Percentiles rank a stretch among this genome's conserved stretches.
Evolutionary conservation across 2,797 vertebrate species (phyloP).

Genomic region (Phoxinus dragarum): DNA sequence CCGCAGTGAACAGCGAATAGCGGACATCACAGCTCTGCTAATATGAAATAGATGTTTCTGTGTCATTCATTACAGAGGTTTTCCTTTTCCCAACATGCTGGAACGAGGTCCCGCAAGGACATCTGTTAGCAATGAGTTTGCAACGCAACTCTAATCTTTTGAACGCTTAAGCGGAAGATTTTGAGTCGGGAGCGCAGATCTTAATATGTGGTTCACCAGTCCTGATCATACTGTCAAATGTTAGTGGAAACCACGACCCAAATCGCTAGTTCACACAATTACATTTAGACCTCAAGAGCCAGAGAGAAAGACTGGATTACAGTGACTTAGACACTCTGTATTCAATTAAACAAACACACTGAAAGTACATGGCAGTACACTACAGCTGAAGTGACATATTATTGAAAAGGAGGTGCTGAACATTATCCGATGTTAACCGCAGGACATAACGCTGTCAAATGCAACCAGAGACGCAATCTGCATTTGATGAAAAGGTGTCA

Average conservation of each 20-base stretch:
- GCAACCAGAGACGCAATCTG: neutral
- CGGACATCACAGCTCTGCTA: constrained; percentile 17
- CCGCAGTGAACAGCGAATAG: neutral
- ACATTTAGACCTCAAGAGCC: constrained; percentile 8
- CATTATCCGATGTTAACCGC: neutral
- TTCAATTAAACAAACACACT: neutral
- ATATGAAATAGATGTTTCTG: constrained; percentile 11
- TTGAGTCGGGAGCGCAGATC: constrained; percentile 47
- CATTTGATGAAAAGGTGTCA: neutral
- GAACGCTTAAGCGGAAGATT: constrained; percentile 56
- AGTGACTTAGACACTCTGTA: neutral
- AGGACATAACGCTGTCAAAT: constrained; percentile 10
- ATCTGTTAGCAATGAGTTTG: constrained; percentile 54
- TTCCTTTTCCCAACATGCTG: constrained; percentile 31
- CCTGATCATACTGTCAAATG: constrained; percentile 54
- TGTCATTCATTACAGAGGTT: constrained; percentile 28
- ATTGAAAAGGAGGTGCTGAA: neutral
- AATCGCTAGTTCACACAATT: constrained; percentile 27
- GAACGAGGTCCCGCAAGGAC: constrained; percentile 16
- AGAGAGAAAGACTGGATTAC: neutral
- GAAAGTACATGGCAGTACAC: neutral
- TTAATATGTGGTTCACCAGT: constrained; percentile 63
- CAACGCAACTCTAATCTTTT: constrained; percentile 53
- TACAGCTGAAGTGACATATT: constrained; percentile 6
- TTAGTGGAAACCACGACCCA: constrained; percentile 55